Evolutionary conservation across 2,113 vertebrate species (phyloP).

Genomic region (Octodon degus): DNA sequence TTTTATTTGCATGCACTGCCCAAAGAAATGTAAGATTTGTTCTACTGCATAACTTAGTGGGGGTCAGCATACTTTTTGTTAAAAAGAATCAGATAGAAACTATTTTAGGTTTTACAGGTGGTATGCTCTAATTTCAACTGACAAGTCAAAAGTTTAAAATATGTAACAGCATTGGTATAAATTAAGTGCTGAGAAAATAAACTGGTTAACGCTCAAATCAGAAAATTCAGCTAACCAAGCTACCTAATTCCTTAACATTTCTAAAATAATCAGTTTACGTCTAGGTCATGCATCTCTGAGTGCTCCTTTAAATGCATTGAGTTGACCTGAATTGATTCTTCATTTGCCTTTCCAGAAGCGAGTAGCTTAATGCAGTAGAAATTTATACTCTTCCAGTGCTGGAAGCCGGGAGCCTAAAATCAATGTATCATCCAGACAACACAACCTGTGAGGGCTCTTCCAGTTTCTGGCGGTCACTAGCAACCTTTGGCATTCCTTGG

Average conservation of each 20-base stretch:
- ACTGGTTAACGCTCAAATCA: constrained; percentile 10
- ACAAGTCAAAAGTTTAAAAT: constrained; percentile 31
- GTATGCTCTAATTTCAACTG: neutral
- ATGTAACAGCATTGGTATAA: neutral
- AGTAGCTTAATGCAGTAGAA: neutral
- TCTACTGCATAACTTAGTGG: neutral
- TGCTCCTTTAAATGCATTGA: neutral
- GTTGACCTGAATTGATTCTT: neutral
- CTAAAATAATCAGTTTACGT: constrained; percentile 10
- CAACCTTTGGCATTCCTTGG: neutral
- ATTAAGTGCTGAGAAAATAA: constrained; percentile 29
- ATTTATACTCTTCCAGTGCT: neutral
- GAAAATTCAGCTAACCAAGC: constrained; percentile 15
- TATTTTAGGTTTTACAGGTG: neutral
- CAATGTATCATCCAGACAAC: neutral
- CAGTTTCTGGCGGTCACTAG: neutral
- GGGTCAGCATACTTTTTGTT: neutral
- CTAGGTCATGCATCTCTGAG: neutral
- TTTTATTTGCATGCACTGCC: neutral
- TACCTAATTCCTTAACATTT: constrained; percentile 15
- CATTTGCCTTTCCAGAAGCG: neutral
- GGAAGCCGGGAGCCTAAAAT: neutral
- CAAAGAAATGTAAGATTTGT: neutral
- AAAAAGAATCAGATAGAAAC: neutral
- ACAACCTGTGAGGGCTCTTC: neutral